Evolutionary conservation across 2,888 invertebrate species (phyloP).

Genomic region (Caenorhabditis sulstoni): DNA sequence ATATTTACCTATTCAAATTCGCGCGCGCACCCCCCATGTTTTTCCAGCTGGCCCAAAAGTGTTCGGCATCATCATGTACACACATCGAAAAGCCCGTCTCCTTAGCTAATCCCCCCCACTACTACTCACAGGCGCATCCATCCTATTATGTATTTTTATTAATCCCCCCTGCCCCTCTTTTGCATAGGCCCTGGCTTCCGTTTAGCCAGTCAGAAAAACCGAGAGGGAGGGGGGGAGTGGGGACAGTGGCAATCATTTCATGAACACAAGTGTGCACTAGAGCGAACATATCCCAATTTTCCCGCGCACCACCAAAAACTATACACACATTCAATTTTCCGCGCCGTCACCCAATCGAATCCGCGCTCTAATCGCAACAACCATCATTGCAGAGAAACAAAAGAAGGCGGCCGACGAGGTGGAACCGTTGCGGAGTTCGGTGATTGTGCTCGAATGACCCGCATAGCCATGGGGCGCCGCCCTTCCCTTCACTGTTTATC

Average conservation of each 20-base stretch:
- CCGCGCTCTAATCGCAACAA: not conserved
- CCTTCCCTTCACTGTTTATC: conserved; percentile 12
- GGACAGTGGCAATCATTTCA: not conserved
- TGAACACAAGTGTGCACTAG: conserved; percentile 27
- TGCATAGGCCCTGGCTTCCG: too few relatives aligned
- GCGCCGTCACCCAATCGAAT: conserved; percentile 2
- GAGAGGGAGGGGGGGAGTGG: too few relatives aligned
- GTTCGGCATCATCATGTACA: conserved; percentile 1
- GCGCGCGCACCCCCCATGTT: conserved; percentile 2
- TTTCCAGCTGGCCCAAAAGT: conserved; percentile 20
- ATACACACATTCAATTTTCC: conserved; percentile 7
- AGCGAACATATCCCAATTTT: conserved; percentile 36
- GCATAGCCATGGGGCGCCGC: not conserved
- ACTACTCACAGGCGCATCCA: too few relatives aligned
- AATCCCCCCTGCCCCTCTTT: not conserved
- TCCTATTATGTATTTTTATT: conserved; percentile 17
- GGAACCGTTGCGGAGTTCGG: conserved; percentile 69
- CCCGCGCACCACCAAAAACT: not conserved
- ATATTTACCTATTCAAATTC: conserved; percentile 26
- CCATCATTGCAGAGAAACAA: conserved; percentile 66
- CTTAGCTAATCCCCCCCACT: too few relatives aligned
- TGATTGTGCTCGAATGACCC: conserved; percentile 70
- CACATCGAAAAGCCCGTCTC: conserved; percentile 1
- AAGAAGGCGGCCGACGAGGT: conserved; percentile 70
- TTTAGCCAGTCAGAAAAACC: too few relatives aligned